Percentiles rank a stretch among this genome's conserved stretches.
phyloP scores from a whole-genome alignment of 2,888 invertebrate species.

The Phania funesta region DNA sequence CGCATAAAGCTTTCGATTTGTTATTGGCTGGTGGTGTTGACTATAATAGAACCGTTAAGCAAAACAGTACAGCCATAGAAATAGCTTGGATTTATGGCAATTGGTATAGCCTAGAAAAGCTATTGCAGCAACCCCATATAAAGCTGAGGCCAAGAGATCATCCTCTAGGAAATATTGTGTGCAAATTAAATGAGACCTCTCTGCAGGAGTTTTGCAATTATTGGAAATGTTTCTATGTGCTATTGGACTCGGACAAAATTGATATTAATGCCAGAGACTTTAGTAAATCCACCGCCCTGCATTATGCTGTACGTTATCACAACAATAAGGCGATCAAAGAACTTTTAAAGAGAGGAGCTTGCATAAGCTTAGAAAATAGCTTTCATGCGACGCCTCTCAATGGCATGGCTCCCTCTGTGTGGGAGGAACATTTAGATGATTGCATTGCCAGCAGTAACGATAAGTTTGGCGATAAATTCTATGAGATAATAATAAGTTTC shows the following conservation, averaged over 20 bases:
- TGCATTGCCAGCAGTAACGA: slow-evolving; percentile 86
- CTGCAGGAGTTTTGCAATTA: slow-evolving; percentile 82
- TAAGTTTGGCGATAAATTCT: slow-evolving; percentile 85
- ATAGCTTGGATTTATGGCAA: slow-evolving; percentile 84
- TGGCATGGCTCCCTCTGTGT: slow-evolving; percentile 85
- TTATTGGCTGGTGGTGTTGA: slow-evolving; percentile 82
- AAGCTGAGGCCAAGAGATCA: slow-evolving; percentile 81
- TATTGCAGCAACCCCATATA: slow-evolving; percentile 80
- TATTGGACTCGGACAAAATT: slow-evolving; percentile 83
- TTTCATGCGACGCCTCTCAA: slow-evolving; percentile 86
- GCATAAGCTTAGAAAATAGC: slow-evolving; percentile 85
- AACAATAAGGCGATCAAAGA: slow-evolving; percentile 84
- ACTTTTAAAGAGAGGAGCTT: slow-evolving; percentile 86
- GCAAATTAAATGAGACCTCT: slow-evolving; percentile 81
- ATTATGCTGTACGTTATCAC: slow-evolving; percentile 87
- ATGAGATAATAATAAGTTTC: slow-evolving; percentile 87
- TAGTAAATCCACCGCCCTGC: slow-evolving; percentile 86
- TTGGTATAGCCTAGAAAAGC: slow-evolving; percentile 73
- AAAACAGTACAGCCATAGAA: slow-evolving; percentile 81
- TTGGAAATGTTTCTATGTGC: slow-evolving; percentile 83
- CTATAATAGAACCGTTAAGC: slow-evolving; percentile 76
- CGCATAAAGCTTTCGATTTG: slow-evolving; percentile 81
- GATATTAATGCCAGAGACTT: slow-evolving; percentile 84
- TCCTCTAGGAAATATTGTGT: slow-evolving; percentile 82
- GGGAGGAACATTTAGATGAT: slow-evolving; percentile 87